A percentile compares a stretch with the other conserved stretches of the same genome.
Conservation (phyloP, 1,140 invertebrate genomes). For the Tetraneura akinire region DNA sequence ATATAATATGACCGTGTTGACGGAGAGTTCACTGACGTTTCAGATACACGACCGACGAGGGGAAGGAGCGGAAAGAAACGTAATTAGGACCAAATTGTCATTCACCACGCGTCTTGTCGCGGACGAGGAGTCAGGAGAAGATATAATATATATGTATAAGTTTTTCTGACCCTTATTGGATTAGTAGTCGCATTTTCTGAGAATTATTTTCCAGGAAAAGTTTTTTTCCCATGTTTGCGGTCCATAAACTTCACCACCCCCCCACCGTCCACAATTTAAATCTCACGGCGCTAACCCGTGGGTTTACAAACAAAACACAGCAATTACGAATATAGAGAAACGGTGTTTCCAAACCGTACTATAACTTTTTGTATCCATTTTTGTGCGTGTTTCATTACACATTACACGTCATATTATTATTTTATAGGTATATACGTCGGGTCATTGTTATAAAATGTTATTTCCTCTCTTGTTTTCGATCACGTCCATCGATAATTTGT, state of each 20-base stretch:
- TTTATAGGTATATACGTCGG: too few relatives aligned
- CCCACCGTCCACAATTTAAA: background rate
- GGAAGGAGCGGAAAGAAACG: constrained; percentile 19
- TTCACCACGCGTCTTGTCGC: background rate
- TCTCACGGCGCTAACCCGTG: background rate
- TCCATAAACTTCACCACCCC: background rate
- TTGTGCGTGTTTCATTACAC: too few relatives aligned
- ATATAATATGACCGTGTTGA: constrained; percentile 9
- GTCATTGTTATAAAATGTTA: too few relatives aligned
- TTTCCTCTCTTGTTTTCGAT: too few relatives aligned
- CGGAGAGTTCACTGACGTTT: constrained; percentile 28
- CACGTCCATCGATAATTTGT: too few relatives aligned
- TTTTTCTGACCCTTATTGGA: constrained; percentile 49
- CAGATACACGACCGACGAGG: background rate
- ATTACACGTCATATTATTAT: too few relatives aligned
- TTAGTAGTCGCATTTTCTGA: constrained; percentile 9
- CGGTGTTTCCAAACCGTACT: background rate
- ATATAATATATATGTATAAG: background rate
- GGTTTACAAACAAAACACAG: constrained; percentile 1
- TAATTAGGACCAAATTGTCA: constrained; percentile 48
- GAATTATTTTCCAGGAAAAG: background rate
- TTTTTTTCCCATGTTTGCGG: constrained; percentile 7
- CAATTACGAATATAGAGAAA: background rate
- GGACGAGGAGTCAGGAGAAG: background rate
- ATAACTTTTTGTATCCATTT: too few relatives aligned